Percentiles rank a stretch among this genome's conserved stretches.
Conservation (phyloP, 2,113 vertebrate species). For the Cervus canadensis region DNA sequence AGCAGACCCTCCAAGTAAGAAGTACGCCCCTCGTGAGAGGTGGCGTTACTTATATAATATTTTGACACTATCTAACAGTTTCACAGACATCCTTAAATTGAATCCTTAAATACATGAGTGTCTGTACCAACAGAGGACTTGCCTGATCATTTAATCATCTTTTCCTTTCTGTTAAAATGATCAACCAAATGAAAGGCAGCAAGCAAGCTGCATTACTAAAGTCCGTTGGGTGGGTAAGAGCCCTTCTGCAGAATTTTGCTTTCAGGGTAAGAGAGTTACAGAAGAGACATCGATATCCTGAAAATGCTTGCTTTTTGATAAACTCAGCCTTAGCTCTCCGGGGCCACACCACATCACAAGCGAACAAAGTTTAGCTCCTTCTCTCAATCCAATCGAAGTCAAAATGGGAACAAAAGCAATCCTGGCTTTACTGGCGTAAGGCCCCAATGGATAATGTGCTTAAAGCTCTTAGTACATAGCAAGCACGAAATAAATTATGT, state of each 20-base stretch:
- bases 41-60: not conserved
- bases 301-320: not conserved
- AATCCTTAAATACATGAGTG: not conserved
- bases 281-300: not conserved
- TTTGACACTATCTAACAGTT: not conserved
- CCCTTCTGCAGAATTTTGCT: not conserved
- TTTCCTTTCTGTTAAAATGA: not conserved
- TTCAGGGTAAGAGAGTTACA: not conserved
- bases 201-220: not conserved
- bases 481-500: not conserved
- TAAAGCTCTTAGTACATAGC: not conserved
- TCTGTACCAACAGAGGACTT: not conserved
- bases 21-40: not conserved
- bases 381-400: not conserved
- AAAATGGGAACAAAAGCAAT: not conserved
- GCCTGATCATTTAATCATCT: not conserved
- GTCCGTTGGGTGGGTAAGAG: not conserved
- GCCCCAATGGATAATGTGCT: not conserved
- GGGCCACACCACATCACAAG: not conserved
- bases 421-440: not conserved
- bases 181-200: not conserved
- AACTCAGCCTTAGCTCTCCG: not conserved
- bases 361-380: not conserved
- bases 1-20: not conserved
- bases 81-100: constrained; percentile 11